Conservation (phyloP, 2,888 invertebrate genomes). For the Thera obeliscata region DNA sequence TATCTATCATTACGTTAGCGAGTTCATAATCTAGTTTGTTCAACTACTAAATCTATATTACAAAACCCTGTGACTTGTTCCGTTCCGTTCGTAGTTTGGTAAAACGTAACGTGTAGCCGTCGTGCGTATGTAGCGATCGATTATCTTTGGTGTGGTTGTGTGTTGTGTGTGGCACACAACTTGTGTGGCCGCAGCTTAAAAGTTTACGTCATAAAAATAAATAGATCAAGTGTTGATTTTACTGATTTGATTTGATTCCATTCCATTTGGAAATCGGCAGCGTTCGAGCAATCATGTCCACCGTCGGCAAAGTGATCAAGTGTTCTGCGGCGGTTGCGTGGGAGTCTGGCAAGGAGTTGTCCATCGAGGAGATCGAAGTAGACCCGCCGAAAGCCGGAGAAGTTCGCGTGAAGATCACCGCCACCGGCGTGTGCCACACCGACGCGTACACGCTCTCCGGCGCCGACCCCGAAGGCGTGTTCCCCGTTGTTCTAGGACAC, state of each 20-base stretch:
- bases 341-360: slow-evolving; percentile 95
- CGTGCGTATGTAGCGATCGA: too few relatives aligned
- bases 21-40: too few relatives aligned
- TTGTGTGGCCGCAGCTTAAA: too few relatives aligned
- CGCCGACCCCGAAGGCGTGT: slow-evolving; percentile 94
- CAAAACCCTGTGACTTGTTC: too few relatives aligned
- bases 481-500: slow-evolving; percentile 97
- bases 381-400: slow-evolving; percentile 97
- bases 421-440: slow-evolving; percentile 95
- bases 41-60: too few relatives aligned
- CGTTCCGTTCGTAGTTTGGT: too few relatives aligned
- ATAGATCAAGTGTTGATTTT: too few relatives aligned
- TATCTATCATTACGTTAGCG: too few relatives aligned
- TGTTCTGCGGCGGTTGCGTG: slow-evolving; percentile 99
- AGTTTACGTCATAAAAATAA: too few relatives aligned
- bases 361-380: slow-evolving; percentile 96
- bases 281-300: slow-evolving; percentile 64
- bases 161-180: too few relatives aligned
- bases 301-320: slow-evolving; percentile 88
- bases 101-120: too few relatives aligned
- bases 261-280: slow-evolving; percentile 52
- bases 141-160: too few relatives aligned
- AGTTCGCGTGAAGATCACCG: slow-evolving; percentile 91
- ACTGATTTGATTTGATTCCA: background rate
- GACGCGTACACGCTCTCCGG: slow-evolving; percentile 96